Conservation (phyloP, 2,888 invertebrate species). For the Neuroscelio doddi region DNA sequence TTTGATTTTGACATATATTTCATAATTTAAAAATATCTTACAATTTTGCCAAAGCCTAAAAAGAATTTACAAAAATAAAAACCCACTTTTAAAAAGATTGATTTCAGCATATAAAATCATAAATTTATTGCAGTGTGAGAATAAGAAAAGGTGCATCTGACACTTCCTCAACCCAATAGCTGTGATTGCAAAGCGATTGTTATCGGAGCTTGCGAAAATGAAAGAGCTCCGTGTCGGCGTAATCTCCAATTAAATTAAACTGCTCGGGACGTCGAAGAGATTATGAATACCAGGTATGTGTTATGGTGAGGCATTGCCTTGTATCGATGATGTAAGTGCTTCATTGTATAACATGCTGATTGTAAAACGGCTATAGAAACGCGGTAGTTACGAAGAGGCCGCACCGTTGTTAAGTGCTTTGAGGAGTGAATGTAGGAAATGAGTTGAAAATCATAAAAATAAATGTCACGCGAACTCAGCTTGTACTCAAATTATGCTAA, state of each 20-base stretch:
- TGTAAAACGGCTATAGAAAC: conserved; percentile 61
- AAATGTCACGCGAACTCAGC: conserved; percentile 26
- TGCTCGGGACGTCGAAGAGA: conserved; percentile 53
- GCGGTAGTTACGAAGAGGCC: conserved; percentile 25
- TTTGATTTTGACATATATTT: no score
- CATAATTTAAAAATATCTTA: no score
- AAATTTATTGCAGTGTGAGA: no score
- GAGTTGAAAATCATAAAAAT: conserved; percentile 24
- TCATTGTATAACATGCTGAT: conserved; percentile 64
- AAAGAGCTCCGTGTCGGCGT: conserved; percentile 14
- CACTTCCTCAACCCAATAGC: conserved; percentile 23
- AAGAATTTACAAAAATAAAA: no score
- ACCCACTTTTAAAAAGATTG: no score
- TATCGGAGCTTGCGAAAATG: conserved; percentile 37
- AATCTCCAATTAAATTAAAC: conserved; percentile 57
- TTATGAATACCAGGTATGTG: conserved; percentile 63
- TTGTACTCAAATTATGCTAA: no score
- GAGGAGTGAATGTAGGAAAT: no score
- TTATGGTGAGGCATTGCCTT: conserved; percentile 55
- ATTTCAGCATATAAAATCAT: no score
- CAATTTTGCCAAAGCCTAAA: no score
- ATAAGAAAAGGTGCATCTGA: no score
- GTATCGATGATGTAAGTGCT: conserved; percentile 64
- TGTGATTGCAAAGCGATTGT: conserved; percentile 23
- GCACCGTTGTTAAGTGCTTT: conserved; percentile 20